Percentiles rank a stretch among this genome's conserved stretches.
Evolutionary conservation across 1,140 invertebrate genomes (phyloP).

Genomic region (Heterodera carotae): DNA sequence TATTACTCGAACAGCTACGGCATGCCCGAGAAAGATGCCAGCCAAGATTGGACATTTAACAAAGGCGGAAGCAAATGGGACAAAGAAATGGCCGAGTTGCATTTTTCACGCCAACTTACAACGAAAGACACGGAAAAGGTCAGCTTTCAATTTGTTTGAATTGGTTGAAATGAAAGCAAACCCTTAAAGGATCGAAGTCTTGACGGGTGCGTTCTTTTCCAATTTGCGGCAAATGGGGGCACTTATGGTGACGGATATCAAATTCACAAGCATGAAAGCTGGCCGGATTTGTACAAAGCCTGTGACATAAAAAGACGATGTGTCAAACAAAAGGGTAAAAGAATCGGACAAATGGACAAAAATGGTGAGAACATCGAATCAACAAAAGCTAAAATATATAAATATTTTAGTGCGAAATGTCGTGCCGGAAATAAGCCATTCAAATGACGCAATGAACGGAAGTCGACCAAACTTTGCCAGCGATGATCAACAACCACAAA

Average conservation of each 20-base stretch:
- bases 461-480: not conserved
- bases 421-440: constrained; percentile 15
- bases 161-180: no score
- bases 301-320: constrained; percentile 51
- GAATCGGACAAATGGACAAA: not conserved
- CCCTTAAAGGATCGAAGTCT: constrained; percentile 42
- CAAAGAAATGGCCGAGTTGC: constrained; percentile 39
- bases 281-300: constrained; percentile 57
- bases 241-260: constrained; percentile 39
- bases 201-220: constrained; percentile 57
- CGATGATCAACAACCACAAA: not conserved
- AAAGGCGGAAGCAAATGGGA: constrained; percentile 30
- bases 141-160: not conserved
- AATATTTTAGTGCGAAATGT: not conserved
- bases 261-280: constrained; percentile 53
- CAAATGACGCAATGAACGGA: constrained; percentile 4
- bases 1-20: constrained; percentile 50
- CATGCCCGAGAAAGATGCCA: constrained; percentile 38
- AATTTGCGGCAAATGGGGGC: constrained; percentile 53
- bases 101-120: constrained; percentile 45
- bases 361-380: constrained; percentile 12
- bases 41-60: constrained; percentile 49
- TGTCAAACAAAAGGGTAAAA: not conserved
- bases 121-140: constrained; percentile 54
- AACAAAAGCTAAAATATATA: not conserved